Conservation (phyloP, 2,888 invertebrate genomes). For the Platycnemis pennipes region DNA sequence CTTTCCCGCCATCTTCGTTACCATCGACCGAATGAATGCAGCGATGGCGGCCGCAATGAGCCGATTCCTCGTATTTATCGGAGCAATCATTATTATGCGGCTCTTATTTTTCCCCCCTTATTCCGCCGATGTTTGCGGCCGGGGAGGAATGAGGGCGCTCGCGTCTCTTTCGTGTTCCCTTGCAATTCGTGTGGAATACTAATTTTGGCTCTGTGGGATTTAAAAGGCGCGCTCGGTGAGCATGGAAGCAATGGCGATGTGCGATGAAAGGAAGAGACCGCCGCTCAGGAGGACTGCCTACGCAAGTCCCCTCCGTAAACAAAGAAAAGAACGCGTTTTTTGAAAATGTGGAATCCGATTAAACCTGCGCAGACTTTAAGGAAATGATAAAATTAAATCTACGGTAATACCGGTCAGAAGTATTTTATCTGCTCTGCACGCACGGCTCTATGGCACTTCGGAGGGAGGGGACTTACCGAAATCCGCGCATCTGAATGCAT, state of each 20-base stretch:
- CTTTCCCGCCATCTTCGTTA: not conserved
- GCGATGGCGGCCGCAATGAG: slow-evolving; percentile 31
- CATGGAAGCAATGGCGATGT: not conserved
- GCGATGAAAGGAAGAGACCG: slow-evolving; percentile 31
- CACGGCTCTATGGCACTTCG: too few relatives aligned
- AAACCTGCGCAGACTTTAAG: not conserved
- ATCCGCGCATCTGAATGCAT: too few relatives aligned
- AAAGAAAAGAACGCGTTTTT: not conserved
- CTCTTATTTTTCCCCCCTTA: not conserved
- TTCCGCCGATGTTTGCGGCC: not conserved
- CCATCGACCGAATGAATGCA: slow-evolving; percentile 11
- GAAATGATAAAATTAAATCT: not conserved
- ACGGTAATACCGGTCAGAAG: too few relatives aligned
- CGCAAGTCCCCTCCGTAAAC: not conserved
- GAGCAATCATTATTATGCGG: slow-evolving; percentile 31
- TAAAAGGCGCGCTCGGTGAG: slow-evolving; percentile 25
- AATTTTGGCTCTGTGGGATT: not conserved
- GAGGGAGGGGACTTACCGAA: too few relatives aligned
- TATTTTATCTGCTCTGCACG: too few relatives aligned
- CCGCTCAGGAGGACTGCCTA: not conserved
- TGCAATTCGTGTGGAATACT: slow-evolving; percentile 30
- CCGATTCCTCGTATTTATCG: slow-evolving; percentile 36
- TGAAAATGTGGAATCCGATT: not conserved
- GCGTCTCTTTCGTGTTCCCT: not conserved
- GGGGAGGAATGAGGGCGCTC: not conserved